Conservation (phyloP, 2,113 vertebrate genomes). For the Scophthalmus maximus region DNA sequence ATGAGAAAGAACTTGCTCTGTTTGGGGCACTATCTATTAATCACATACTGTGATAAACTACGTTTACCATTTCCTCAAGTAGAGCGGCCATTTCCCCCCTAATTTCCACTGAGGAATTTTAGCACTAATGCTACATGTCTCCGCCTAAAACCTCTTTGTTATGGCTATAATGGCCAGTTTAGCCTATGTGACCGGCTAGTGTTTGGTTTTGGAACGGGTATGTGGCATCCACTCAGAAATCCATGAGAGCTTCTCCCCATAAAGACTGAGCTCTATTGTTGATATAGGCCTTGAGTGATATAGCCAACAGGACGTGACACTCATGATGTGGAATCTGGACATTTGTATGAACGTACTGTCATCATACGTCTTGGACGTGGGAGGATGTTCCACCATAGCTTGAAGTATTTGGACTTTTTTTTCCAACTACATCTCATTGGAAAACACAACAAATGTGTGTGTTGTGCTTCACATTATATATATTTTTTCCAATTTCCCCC, state of each 20-base stretch:
- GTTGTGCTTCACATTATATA: not conserved
- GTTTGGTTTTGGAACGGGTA: slow-evolving; percentile 75
- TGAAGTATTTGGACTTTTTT: not conserved
- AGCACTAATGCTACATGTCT: slow-evolving; percentile 69
- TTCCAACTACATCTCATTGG: not conserved
- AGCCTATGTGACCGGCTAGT: slow-evolving; percentile 70
- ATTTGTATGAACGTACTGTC: slow-evolving; percentile 56
- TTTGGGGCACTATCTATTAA: slow-evolving; percentile 59
- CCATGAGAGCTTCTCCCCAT: slow-evolving; percentile 50
- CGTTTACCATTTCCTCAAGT: slow-evolving; percentile 73
- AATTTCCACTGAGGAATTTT: slow-evolving; percentile 67
- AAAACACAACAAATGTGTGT: not conserved
- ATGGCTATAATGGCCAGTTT: slow-evolving; percentile 71
- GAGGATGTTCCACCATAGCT: slow-evolving; percentile 20
- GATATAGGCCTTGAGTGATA: slow-evolving; percentile 63
- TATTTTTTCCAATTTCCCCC: not conserved
- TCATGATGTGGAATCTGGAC: slow-evolving; percentile 70
- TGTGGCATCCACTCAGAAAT: slow-evolving; percentile 69
- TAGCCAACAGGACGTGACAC: slow-evolving; percentile 63
- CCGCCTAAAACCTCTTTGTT: slow-evolving; percentile 77
- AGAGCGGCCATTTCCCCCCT: slow-evolving; percentile 44
- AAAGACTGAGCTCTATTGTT: slow-evolving; percentile 72
- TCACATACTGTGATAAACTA: slow-evolving; percentile 57
- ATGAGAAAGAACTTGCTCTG: slow-evolving; percentile 49
- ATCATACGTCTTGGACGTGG: slow-evolving; percentile 40